Evolutionary conservation across 1,140 invertebrate species (phyloP), one percentile per base, ranked within the genome.

Genomic region (Hirudo medicinalis): DNA sequence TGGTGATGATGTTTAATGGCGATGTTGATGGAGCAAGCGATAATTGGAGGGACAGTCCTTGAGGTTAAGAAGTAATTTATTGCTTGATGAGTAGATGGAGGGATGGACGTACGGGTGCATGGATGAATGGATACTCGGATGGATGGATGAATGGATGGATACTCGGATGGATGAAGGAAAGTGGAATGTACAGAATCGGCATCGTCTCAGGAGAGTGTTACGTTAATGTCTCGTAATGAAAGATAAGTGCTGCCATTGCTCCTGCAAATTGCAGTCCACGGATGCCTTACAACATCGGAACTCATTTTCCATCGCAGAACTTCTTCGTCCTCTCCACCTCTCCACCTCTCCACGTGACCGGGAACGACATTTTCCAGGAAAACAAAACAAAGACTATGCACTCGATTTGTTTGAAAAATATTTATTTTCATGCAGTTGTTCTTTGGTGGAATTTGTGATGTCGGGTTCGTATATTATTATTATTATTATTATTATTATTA

Each of bases 21-120:
- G 20, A 57, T 57, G 54, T n/a, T 57, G 20, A 17, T 74, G 72
- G 15, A 63, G 57, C 54, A 25, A 57, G 29, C 9, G 11, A n/a
- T 63, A 32, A 63, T 63, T 25, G 57, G 29, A 3, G 57, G 8
- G 29, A 19, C 57, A n/a, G 17, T 25, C 57, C 29, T 63, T 22
- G 57, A 32, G 22, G 57, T 22, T 25, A 32, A 25, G 57, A 63
- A 32, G 22, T 22, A 63, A 63, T 63, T 22, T 25, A 32, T 63
- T 25, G 29, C 22, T 63, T 6, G 29, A 63, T 63, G 57, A 63
- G 29, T 63, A 32, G 29, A 63, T 63, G 57, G 29, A 63, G 0
- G 57, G 29, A n/a, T 22, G 29, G 29, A 63, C 17, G 27, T 4
- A 60, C 20, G 27, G 27, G 15, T 15, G 55, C 4, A 60, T 15